phyloP scores from a whole-genome alignment of 2,888 invertebrate genomes.

The Watsonalla cultraria region DNA sequence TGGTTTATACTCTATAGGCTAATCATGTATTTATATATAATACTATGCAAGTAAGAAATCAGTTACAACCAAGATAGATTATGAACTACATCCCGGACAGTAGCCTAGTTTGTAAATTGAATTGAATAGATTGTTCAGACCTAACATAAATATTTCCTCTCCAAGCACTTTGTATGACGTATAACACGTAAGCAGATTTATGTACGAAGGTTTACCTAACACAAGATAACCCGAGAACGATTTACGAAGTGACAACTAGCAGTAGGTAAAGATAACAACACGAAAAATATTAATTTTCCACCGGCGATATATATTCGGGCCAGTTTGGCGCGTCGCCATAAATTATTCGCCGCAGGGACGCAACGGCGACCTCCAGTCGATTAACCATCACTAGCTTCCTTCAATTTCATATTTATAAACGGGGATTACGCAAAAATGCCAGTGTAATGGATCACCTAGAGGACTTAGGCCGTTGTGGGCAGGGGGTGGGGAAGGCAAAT shows the following conservation, averaged over 20 bases:
- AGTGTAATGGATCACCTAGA: conserved; percentile 77
- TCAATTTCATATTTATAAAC: conserved; percentile 79
- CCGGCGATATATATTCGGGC: conserved; percentile 28
- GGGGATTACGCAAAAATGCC: conserved; percentile 78
- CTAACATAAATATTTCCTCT: no score
- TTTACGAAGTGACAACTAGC: conserved; percentile 3
- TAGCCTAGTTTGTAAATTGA: no score
- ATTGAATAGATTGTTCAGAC: no score
- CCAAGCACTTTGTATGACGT: no score
- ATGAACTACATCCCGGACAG: no score
- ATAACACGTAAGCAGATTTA: neutral
- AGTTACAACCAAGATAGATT: no score
- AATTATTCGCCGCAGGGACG: conserved; percentile 59
- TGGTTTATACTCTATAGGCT: no score
- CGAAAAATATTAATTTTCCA: conserved; percentile 27
- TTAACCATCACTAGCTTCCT: conserved; percentile 76
- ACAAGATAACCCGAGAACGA: neutral
- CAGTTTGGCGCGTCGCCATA: conserved; percentile 53
- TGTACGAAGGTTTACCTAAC: neutral
- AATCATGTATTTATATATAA: no score
- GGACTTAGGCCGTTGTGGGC: conserved; percentile 62
- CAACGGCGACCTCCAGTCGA: conserved; percentile 74
- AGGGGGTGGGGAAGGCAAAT: conserved; percentile 63
- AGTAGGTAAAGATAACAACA: conserved; percentile 14
- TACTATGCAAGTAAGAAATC: no score